Evolutionary conservation across 2,888 invertebrate genomes (phyloP).

Genomic region (Drosophila rellima): DNA sequence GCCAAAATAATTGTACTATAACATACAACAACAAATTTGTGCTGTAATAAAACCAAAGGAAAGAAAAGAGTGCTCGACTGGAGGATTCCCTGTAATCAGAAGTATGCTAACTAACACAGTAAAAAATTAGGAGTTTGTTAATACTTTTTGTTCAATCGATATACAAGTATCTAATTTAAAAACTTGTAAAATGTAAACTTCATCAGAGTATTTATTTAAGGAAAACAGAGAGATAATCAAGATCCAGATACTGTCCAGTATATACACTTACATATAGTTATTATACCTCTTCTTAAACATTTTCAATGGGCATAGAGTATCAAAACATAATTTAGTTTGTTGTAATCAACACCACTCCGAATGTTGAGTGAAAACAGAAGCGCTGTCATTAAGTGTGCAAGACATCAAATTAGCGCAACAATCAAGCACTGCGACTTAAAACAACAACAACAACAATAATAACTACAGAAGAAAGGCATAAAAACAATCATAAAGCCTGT

Average conservation of each 20-base stretch:
- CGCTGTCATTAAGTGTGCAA: slow-evolving; percentile 63
- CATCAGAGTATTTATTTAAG: neutral
- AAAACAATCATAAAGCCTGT: slow-evolving; percentile 58
- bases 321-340: slow-evolving; percentile 46
- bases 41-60: slow-evolving; percentile 55
- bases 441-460: slow-evolving; percentile 15
- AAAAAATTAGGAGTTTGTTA: neutral
- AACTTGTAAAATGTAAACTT: neutral
- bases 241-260: neutral
- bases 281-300: neutral
- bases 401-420: slow-evolving; percentile 76
- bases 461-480: slow-evolving; percentile 21
- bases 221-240: neutral
- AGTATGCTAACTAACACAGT: neutral
- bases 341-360: slow-evolving; percentile 73
- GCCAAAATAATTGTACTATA: slow-evolving; percentile 65
- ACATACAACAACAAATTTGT: slow-evolving; percentile 47
- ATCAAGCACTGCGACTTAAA: slow-evolving; percentile 45
- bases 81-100: neutral
- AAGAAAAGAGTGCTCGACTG: neutral
- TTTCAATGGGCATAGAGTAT: neutral
- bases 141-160: neutral
- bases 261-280: neutral
- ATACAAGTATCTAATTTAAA: neutral
- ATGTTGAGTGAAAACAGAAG: slow-evolving; percentile 22